phyloP scores from a whole-genome alignment of 2,797 vertebrate species.

The Chelon auratus region DNA sequence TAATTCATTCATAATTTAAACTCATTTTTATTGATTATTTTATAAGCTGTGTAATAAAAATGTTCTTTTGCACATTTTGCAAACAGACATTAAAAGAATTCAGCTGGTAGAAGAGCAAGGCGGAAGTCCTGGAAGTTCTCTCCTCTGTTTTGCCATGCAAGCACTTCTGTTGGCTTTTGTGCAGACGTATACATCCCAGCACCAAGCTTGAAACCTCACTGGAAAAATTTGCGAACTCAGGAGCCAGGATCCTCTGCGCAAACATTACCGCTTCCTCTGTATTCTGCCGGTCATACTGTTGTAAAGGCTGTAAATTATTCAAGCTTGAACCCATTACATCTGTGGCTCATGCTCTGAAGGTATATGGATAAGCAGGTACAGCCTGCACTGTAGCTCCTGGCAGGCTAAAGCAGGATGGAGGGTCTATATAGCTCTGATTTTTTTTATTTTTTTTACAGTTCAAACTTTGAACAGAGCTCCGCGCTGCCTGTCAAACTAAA shows the following conservation, averaged over 20 bases:
- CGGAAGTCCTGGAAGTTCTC: background rate
- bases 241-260: constrained; percentile 29
- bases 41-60: too few species aligned
- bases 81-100: background rate
- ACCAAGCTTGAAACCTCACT: constrained; percentile 17
- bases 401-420: constrained; percentile 7
- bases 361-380: constrained; percentile 15
- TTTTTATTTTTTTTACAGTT: background rate
- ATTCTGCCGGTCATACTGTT: constrained; percentile 35
- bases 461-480: constrained; percentile 33
- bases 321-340: constrained; percentile 55
- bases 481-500: constrained; percentile 4
- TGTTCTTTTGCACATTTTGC: background rate
- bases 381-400: constrained; percentile 8
- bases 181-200: constrained; percentile 13
- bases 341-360: constrained; percentile 46
- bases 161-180: background rate
- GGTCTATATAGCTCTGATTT: background rate
- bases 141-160: constrained; percentile 8
- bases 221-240: constrained; percentile 41
- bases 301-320: constrained; percentile 60
- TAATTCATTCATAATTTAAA: too few species aligned
- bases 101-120: background rate
- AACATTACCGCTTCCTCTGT: constrained; percentile 27
- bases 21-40: background rate